Evolutionary conservation across 2,113 vertebrate species (phyloP).

Genomic region (Uropsilus gracilis): DNA sequence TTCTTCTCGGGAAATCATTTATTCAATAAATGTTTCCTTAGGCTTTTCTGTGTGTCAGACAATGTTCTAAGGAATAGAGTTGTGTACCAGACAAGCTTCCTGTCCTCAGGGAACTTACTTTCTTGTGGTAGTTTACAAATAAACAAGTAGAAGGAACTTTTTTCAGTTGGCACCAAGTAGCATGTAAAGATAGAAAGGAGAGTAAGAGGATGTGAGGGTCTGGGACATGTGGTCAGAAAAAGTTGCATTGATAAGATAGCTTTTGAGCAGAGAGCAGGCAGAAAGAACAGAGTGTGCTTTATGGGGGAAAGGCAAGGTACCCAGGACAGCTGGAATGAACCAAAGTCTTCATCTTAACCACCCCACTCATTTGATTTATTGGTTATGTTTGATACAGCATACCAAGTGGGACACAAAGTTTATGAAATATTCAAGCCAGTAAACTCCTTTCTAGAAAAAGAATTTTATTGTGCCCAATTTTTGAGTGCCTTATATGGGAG

Average conservation of each 20-base stretch:
- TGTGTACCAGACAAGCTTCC: not conserved
- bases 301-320: not conserved
- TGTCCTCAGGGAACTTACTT: not conserved
- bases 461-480: not conserved
- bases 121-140: not conserved
- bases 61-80: not conserved
- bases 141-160: not conserved
- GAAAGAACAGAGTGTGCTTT: not conserved
- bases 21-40: not conserved
- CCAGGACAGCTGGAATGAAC: not conserved
- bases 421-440: not conserved
- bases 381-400: not conserved
- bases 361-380: not conserved
- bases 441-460: not conserved
- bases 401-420: not conserved
- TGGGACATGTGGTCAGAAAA: not conserved
- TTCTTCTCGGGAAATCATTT: not conserved
- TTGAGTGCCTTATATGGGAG: not conserved
- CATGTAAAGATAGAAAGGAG: not conserved
- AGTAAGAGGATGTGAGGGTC: not conserved
- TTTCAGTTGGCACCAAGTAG: not conserved
- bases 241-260: not conserved
- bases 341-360: not conserved
- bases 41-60: not conserved
- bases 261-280: not conserved